These are phyloP conservation scores for Distichodus sexfasciatus DNA, from an alignment of 2,797 vertebrate genomes.

Conservation along the genomic window DNA sequence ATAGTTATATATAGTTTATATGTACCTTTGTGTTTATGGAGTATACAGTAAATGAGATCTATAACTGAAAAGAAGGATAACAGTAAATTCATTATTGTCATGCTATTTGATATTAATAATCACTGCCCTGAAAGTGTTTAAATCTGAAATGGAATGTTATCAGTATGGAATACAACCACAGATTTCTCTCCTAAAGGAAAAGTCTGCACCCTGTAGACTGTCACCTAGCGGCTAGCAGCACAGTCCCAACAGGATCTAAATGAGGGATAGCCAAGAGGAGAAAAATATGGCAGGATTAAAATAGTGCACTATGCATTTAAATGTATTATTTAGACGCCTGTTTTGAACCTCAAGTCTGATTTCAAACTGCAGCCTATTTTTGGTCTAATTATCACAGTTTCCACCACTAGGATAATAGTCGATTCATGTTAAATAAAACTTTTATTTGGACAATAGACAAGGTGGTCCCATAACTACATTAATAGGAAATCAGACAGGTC, in stretches of 20 bases:
- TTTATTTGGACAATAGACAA: conserved; percentile 14
- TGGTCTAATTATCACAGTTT: conserved; percentile 30
- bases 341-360: conserved; percentile 14
- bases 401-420: conserved; percentile 30
- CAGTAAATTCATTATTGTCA: too few species aligned
- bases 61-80: too few species aligned
- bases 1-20: neutral
- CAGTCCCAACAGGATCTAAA: conserved; percentile 6
- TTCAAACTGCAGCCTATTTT: conserved; percentile 23
- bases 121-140: conserved; percentile 4
- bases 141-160: too few species aligned
- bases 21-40: too few species aligned
- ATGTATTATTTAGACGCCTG: conserved; percentile 35
- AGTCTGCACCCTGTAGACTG: neutral
- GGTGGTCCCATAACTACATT: neutral
- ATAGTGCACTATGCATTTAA: neutral
- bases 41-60: too few species aligned
- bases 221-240: conserved; percentile 1
- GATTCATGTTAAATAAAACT: conserved; percentile 36
- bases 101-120: neutral
- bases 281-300: neutral
- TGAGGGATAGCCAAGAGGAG: conserved; percentile 10
- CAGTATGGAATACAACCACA: neutral
- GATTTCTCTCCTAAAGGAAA: neutral
- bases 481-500: neutral